Evolutionary conservation across 2,888 invertebrate genomes (phyloP).

Genomic region (Coenonympha glycerion): DNA sequence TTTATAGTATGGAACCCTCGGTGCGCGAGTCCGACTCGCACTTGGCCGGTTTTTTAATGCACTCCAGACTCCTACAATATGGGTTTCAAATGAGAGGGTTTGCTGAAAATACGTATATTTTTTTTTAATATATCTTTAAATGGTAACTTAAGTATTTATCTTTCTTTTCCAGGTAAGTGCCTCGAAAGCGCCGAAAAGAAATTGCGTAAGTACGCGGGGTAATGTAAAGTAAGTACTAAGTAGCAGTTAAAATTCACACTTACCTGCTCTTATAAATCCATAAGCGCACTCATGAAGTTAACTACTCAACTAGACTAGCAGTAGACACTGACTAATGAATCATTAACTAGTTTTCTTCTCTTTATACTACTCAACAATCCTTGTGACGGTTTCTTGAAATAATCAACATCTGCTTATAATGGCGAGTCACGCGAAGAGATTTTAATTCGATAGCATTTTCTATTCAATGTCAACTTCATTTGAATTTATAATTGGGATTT

Average conservation of each 20-base stretch:
- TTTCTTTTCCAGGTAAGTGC: neutral
- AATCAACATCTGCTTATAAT: conserved; percentile 16
- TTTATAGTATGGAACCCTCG: too few relatives aligned
- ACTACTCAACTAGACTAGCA: too few relatives aligned
- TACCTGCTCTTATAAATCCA: neutral
- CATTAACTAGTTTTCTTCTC: conserved; percentile 1
- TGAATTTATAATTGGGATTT: neutral
- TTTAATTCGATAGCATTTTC: conserved; percentile 5
- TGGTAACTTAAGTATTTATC: too few relatives aligned
- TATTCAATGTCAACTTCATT: conserved; percentile 7
- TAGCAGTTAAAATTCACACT: neutral
- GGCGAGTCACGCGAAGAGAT: conserved; percentile 11
- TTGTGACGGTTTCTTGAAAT: conserved; percentile 14
- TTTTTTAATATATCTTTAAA: neutral
- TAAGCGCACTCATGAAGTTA: neutral
- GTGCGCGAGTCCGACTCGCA: too few relatives aligned
- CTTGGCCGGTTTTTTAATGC: too few relatives aligned
- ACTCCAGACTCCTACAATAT: too few relatives aligned
- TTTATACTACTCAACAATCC: conserved; percentile 12
- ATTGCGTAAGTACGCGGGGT: neutral
- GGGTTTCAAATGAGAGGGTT: too few relatives aligned
- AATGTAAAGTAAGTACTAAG: too few relatives aligned
- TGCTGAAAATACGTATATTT: neutral
- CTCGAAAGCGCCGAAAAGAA: neutral
- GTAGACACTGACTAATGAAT: conserved; percentile 1